phyloP scores from a whole-genome alignment of 2,888 invertebrate species.

The Ophion obscuratus region DNA sequence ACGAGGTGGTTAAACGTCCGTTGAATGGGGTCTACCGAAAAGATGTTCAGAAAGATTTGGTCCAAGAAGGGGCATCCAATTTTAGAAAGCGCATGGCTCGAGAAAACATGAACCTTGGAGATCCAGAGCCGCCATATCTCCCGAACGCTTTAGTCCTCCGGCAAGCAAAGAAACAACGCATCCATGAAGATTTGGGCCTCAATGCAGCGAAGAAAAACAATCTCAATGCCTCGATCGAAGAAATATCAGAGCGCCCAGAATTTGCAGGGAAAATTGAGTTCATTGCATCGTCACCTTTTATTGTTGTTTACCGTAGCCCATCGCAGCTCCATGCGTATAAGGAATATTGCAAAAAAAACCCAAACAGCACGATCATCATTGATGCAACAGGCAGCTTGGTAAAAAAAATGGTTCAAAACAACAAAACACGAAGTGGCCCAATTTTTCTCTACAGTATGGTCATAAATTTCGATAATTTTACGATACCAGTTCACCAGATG shows the following conservation, averaged over 20 bases:
- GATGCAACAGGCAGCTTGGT: slow-evolving; percentile 8
- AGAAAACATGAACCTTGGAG: too few relatives aligned
- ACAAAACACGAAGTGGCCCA: neutral
- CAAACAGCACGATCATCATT: neutral
- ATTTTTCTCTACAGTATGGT: slow-evolving; percentile 5
- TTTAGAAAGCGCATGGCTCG: too few relatives aligned
- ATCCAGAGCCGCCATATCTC: too few relatives aligned
- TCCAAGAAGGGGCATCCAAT: too few relatives aligned
- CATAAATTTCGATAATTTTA: neutral
- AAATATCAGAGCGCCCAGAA: neutral
- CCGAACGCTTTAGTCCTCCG: too few relatives aligned
- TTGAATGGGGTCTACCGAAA: too few relatives aligned
- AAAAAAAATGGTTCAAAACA: neutral
- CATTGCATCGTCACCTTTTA: neutral
- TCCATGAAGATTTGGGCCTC: too few relatives aligned
- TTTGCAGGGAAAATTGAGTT: neutral
- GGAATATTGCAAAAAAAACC: neutral
- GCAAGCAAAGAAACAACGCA: too few relatives aligned
- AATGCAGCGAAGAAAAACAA: neutral
- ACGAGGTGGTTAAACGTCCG: neutral
- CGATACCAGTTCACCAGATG: neutral
- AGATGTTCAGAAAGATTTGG: too few relatives aligned
- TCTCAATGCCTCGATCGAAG: neutral
- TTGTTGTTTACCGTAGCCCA: neutral
- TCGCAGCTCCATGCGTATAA: slow-evolving; percentile 1